Conservation (phyloP, 2,113 vertebrate species). For the Carassius gibelio region DNA sequence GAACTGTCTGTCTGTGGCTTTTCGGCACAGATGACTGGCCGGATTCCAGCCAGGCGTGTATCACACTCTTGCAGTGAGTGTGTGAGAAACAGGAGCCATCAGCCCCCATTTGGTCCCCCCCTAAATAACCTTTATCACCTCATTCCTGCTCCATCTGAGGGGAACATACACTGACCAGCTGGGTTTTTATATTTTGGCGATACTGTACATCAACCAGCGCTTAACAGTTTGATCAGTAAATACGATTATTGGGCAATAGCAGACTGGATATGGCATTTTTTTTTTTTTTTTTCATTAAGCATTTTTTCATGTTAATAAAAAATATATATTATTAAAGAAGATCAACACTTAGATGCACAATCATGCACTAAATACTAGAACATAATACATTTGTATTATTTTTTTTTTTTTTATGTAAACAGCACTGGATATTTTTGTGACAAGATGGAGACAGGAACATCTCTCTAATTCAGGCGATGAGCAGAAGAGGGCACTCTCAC, state of each 20-base stretch:
- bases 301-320: not conserved
- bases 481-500: constrained; percentile 82
- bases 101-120: constrained; percentile 31
- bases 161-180: not conserved
- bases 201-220: not conserved
- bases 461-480: constrained; percentile 61
- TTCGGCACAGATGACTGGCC: constrained; percentile 36
- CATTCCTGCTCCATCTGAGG: constrained; percentile 16
- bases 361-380: not conserved
- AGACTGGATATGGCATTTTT: not conserved
- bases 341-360: not conserved
- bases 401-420: too few species aligned
- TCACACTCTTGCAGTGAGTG: constrained; percentile 34
- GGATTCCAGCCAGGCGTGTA: constrained; percentile 45
- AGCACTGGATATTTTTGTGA: not conserved
- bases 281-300: too few species aligned
- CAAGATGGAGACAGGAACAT: constrained; percentile 47
- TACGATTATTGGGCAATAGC: not conserved
- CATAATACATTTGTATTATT: not conserved
- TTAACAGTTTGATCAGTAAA: not conserved
- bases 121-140: constrained; percentile 48
- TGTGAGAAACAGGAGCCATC: constrained; percentile 40
- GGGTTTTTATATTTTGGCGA: not conserved
- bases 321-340: not conserved
- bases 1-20: constrained; percentile 39